phyloP scores from a whole-genome alignment of 2,797 vertebrate species.

The Oreonectes daqikongensis region DNA sequence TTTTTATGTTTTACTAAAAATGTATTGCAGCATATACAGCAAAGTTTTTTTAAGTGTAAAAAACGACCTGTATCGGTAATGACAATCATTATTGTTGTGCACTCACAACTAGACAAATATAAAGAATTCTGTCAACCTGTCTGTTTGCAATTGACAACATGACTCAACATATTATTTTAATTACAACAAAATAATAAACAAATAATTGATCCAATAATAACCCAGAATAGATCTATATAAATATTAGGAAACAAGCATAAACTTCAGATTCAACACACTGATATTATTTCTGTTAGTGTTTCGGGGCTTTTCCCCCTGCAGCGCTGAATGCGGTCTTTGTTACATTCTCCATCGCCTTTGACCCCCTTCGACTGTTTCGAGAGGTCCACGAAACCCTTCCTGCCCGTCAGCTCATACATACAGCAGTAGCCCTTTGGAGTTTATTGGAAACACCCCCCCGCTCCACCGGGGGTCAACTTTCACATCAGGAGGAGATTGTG shows the following conservation, averaged over 20 bases:
- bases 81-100: too few relatives aligned
- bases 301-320: slow-evolving; percentile 14
- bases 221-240: too few relatives aligned
- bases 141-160: too few relatives aligned
- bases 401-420: slow-evolving; percentile 72
- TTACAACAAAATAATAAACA: too few relatives aligned
- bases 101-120: too few relatives aligned
- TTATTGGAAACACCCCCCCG: slow-evolving; percentile 64
- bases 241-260: neutral
- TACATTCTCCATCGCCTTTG: slow-evolving; percentile 12
- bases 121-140: too few relatives aligned
- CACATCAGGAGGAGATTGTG: slow-evolving; percentile 11
- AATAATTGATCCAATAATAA: too few relatives aligned
- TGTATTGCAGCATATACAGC: too few relatives aligned
- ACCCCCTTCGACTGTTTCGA: slow-evolving; percentile 28
- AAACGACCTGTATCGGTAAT: too few relatives aligned
- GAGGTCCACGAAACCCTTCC: slow-evolving; percentile 61
- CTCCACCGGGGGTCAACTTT: slow-evolving; percentile 7
- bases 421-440: slow-evolving; percentile 66
- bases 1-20: too few relatives aligned
- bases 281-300: neutral
- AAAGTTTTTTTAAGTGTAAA: too few relatives aligned
- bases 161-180: too few relatives aligned
- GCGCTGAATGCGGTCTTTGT: slow-evolving; percentile 52
- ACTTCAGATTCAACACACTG: slow-evolving; percentile 2